Conservation (phyloP, 2,113 vertebrate species). For the Daboia siamensis region DNA sequence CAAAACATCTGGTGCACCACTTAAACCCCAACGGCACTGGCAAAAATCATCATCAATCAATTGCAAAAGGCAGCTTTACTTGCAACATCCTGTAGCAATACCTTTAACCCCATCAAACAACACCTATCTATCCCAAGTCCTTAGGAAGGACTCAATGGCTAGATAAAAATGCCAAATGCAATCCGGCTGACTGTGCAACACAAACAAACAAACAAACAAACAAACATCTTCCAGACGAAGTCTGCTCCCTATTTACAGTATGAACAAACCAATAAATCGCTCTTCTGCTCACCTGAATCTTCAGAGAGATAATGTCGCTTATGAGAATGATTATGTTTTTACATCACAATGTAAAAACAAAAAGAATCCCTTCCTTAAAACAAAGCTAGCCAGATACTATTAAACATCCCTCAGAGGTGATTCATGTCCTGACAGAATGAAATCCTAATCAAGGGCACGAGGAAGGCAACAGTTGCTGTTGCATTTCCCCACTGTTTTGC, state of each 20-base stretch:
- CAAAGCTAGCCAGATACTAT: background rate
- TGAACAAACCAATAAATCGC: background rate
- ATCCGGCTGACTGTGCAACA: background rate
- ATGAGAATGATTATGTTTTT: background rate
- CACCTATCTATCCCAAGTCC: background rate
- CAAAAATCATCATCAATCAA: background rate
- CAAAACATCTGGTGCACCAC: background rate
- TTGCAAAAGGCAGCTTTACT: background rate
- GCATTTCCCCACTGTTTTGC: slow-evolving; percentile 44
- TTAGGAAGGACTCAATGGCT: background rate
- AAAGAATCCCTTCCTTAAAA: background rate
- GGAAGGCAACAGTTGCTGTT: slow-evolving; percentile 20
- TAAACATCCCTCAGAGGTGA: background rate
- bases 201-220: no score
- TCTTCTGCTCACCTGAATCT: background rate
- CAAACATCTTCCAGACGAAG: background rate
- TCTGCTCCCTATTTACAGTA: background rate
- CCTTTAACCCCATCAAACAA: background rate
- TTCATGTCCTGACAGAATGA: background rate
- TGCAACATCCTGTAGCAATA: background rate
- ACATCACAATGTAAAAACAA: background rate
- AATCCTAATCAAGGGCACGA: background rate
- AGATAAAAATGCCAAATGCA: background rate
- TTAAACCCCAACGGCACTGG: background rate
- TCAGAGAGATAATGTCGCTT: background rate